A percentile compares a stretch with the other conserved stretches of the same genome.
These are phyloP conservation scores for Armadillidium nasatum DNA, from an alignment of 1,140 invertebrate species.

Conservation along the genomic window DNA sequence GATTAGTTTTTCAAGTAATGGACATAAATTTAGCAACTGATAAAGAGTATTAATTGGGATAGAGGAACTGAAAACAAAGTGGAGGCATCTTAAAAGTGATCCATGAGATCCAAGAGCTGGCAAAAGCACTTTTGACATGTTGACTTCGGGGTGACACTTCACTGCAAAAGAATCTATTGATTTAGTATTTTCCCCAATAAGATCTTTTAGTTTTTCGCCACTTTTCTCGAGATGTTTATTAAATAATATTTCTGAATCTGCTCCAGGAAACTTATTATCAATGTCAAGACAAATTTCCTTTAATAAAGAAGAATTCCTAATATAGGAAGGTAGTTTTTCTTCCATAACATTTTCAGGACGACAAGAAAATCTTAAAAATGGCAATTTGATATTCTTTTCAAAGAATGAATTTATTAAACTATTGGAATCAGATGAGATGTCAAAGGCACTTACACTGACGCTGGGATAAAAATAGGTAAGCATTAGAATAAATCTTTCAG, in stretches of 20 bases:
- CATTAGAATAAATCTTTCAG: not conserved
- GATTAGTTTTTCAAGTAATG: slow-evolving; percentile 5
- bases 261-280: not conserved
- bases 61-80: not conserved
- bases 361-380: not conserved
- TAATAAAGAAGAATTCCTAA: not conserved
- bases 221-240: not conserved
- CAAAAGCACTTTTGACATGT: not conserved
- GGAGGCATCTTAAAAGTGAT: not conserved
- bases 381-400: not conserved
- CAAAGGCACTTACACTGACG: not conserved
- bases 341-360: not conserved
- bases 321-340: not conserved
- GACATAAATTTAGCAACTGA: not conserved
- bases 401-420: not conserved
- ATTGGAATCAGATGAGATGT: not conserved
- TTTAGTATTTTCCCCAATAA: not conserved
- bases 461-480: not conserved
- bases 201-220: not conserved
- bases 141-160: not conserved
- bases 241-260: not conserved
- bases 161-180: not conserved
- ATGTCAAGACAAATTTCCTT: not conserved
- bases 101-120: not conserved
- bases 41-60: not conserved